phyloP scores from a whole-genome alignment of 1,140 invertebrate species.

The Nephotettix cincticeps region DNA sequence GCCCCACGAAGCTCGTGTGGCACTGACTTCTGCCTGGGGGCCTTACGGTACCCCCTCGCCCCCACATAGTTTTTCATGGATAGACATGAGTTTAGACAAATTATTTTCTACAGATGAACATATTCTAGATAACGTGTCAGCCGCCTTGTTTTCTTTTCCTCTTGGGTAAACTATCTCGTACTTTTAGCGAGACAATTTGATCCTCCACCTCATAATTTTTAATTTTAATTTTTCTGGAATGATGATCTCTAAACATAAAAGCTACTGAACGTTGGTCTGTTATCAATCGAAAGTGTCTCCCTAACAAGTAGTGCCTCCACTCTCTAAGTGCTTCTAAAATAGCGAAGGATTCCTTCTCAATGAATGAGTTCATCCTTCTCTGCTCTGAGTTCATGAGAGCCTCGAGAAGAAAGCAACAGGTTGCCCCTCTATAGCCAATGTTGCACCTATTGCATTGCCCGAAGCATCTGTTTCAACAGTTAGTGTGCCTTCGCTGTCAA shows the following conservation, averaged over 20 bases:
- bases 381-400: slow-evolving; percentile 48
- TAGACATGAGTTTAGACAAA: background rate
- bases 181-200: slow-evolving; percentile 38
- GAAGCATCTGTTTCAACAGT: no score
- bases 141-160: slow-evolving; percentile 39
- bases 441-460: slow-evolving; percentile 36
- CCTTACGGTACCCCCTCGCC: no score
- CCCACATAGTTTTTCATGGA: slow-evolving; percentile 14
- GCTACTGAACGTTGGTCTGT: no score
- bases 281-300: slow-evolving; percentile 37
- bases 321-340: slow-evolving; percentile 51
- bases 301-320: slow-evolving; percentile 41
- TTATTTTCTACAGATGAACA: slow-evolving; percentile 28
- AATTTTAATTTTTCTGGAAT: slow-evolving; percentile 40
- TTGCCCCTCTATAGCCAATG: slow-evolving; percentile 40
- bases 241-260: slow-evolving; percentile 39
- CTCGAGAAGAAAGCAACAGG: slow-evolving; percentile 53
- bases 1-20: no score
- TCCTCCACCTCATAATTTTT: slow-evolving; percentile 39
- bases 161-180: slow-evolving; percentile 41
- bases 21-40: no score
- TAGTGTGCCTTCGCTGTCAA: background rate
- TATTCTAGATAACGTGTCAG: slow-evolving; percentile 41
- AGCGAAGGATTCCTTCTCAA: slow-evolving; percentile 55
- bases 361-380: slow-evolving; percentile 53